Percentiles rank a stretch among this genome's conserved stretches.
Evolutionary conservation across 2,797 vertebrate species (phyloP).

Genomic region (Sardinella longiceps): DNA sequence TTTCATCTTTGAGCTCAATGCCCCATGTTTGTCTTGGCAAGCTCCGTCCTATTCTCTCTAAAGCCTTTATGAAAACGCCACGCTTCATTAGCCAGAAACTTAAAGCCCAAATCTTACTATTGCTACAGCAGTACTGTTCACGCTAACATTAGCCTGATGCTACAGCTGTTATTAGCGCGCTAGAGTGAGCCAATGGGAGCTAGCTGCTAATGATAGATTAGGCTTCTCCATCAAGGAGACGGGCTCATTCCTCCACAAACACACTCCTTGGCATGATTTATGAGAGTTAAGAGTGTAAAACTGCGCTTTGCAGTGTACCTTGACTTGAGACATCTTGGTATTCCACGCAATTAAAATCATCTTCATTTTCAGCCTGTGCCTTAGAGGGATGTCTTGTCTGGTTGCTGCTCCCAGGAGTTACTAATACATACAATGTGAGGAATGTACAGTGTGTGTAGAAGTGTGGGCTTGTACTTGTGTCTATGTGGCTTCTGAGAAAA

Average conservation of each 20-base stretch:
- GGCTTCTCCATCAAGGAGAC: neutral
- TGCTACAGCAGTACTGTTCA: neutral
- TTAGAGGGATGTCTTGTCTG: neutral
- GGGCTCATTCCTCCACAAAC: neutral
- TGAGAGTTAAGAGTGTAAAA: neutral
- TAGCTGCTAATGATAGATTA: neutral
- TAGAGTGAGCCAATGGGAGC: neutral
- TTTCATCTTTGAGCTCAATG: neutral
- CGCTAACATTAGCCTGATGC: neutral
- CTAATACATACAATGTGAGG: too few species aligned
- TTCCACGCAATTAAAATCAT: neutral
- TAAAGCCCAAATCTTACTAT: neutral
- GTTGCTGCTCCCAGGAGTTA: neutral
- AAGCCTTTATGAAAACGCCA: neutral
- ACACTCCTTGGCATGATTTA: neutral
- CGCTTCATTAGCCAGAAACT: neutral
- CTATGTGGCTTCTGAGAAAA: too few species aligned
- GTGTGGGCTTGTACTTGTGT: too few species aligned
- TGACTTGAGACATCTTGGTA: neutral
- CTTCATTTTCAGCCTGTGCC: neutral
- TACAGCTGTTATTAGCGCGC: neutral
- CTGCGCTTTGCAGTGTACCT: neutral
- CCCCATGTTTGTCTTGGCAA: constrained; percentile 14
- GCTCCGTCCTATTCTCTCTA: neutral
- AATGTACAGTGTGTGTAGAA: too few species aligned